phyloP scores from a whole-genome alignment of 2,888 invertebrate genomes.

The Calephelis perditalis region DNA sequence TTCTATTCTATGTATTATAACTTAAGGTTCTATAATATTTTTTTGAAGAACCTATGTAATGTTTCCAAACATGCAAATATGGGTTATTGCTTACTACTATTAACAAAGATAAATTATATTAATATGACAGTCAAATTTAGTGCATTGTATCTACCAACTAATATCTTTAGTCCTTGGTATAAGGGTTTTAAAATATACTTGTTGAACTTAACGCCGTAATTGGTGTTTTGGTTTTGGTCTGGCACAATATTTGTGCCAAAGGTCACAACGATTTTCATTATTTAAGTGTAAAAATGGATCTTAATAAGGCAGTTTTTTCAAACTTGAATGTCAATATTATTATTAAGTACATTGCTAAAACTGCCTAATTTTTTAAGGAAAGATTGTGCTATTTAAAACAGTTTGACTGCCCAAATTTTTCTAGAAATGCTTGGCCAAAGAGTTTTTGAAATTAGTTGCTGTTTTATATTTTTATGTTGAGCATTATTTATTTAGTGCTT shows the following conservation, averaged over 20 bases:
- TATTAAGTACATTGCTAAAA: too few relatives aligned
- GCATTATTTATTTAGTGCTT: constrained; percentile 4
- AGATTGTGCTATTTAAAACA: too few relatives aligned
- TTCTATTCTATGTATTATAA: not conserved
- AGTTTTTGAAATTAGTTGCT: constrained; percentile 3
- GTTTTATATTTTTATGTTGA: constrained; percentile 1
- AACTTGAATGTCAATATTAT: too few relatives aligned
- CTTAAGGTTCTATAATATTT: not conserved
- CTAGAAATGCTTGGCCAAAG: not conserved
- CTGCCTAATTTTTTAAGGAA: too few relatives aligned
- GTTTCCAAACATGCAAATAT: not conserved
- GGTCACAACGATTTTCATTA: not conserved
- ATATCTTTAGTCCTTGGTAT: not conserved
- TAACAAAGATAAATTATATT: not conserved
- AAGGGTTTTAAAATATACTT: not conserved
- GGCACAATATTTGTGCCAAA: constrained; percentile 3
- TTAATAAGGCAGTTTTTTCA: too few relatives aligned
- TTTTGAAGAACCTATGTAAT: not conserved
- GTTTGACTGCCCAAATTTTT: too few relatives aligned
- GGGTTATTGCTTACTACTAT: not conserved
- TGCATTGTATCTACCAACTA: not conserved
- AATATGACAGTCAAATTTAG: not conserved
- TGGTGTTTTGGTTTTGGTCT: not conserved
- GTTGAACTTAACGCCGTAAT: not conserved
- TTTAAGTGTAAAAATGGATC: too few relatives aligned